Evolutionary conservation across 2,888 invertebrate species (phyloP).

Genomic region (Nyleta sp.): DNA sequence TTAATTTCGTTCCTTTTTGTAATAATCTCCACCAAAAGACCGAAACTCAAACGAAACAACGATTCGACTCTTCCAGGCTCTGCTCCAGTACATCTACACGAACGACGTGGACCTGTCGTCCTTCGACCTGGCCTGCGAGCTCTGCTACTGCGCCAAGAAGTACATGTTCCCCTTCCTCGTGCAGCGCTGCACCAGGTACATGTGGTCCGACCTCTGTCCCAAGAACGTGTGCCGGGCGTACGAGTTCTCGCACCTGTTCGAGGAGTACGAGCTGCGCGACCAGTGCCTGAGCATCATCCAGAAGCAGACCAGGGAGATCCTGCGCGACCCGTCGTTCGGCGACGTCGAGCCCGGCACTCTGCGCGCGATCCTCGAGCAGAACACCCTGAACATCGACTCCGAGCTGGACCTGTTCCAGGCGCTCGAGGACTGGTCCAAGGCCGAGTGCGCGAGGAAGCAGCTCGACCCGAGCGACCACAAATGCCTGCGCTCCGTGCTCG

Average conservation of each 20-base stretch:
- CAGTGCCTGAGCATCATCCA: constrained; percentile 93
- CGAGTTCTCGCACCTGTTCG: constrained; percentile 93
- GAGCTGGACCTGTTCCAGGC: constrained; percentile 91
- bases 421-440: constrained; percentile 86
- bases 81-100: constrained; percentile 93
- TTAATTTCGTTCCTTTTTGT: no score
- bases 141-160: constrained; percentile 94
- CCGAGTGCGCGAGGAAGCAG: constrained; percentile 84
- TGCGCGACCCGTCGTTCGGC: constrained; percentile 89
- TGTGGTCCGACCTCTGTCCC: constrained; percentile 92
- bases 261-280: constrained; percentile 91
- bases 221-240: constrained; percentile 93
- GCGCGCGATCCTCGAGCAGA: constrained; percentile 89
- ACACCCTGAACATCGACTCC: constrained; percentile 88
- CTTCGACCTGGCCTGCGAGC: constrained; percentile 93
- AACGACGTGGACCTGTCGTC: constrained; percentile 90
- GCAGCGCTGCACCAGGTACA: constrained; percentile 89
- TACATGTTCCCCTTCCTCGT: constrained; percentile 93
- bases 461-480: constrained; percentile 75
- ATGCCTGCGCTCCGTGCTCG: constrained; percentile 75
- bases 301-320: constrained; percentile 89
- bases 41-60: background rate
- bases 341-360: constrained; percentile 90
- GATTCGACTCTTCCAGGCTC: constrained; percentile 80
- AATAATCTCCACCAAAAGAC: background rate